Base-by-base conservation (phyloP, 2,113 vertebrate genomes). In the Zingel zingel region DNA sequence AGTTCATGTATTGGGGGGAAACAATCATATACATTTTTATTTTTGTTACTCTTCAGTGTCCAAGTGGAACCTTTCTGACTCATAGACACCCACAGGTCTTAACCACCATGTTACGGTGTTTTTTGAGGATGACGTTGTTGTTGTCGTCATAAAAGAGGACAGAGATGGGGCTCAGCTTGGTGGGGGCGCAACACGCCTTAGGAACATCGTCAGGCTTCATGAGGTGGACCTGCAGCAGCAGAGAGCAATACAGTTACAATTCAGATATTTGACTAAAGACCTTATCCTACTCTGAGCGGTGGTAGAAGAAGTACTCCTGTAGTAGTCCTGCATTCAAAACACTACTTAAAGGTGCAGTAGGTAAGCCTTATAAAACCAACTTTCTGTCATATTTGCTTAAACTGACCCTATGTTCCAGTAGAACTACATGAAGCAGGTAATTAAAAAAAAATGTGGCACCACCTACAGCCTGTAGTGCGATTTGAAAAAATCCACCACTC, bases 41-140 rank as follows among this genome's bases (percentile, higher is more conserved):
- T 66, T 12, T 14, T 14, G 53, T 30, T 47, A 45, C 25, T 13
- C 1, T 3, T 67, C 27, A 18, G 30, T 1, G 43, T 69, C 56
- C 4, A 5, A 21, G n/a, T 19, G 8, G 0, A 0, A 27, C 19
- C 45, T n/a, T 8, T 1, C 93, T 1, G 19, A 1, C 23, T 82
- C 94, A 99, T 91, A 97, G 95, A 88, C 98, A 99, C 25, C 98
- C 98, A 0, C 98, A 99, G 1, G 96, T 96, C 88, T 98, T 98
- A n/a, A 98, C 98, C 93, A 99, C 97, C 98, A 99, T 99, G 93
- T 99, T 99, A 5, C 98, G 95, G 45, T 99, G 97, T 74, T 98
- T 99, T 75, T 98, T 98, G 45, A 99, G 96, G 93, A 99, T 99
- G 59, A 99, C 98, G 3, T 99, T 99, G 96, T 99, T 98, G 95